These are phyloP conservation scores for Ptychoptera contaminata DNA, from an alignment of 2,888 invertebrate genomes.

Conservation along the genomic window DNA sequence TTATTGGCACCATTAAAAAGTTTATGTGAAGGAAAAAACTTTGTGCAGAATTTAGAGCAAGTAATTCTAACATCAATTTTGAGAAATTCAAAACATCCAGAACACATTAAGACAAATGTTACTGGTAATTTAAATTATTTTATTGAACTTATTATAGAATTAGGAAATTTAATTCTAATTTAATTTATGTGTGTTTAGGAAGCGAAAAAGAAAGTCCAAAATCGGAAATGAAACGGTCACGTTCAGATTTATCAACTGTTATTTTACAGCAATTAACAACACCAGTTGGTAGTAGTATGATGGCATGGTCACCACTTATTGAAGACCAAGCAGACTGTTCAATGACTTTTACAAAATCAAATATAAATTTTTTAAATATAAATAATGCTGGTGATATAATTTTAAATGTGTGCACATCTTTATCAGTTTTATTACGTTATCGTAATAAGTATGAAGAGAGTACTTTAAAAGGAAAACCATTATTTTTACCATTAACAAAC, in stretches of 20 bases:
- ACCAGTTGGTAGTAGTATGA: slow-evolving; percentile 41
- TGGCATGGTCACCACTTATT: slow-evolving; percentile 30
- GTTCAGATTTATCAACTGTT: slow-evolving; percentile 52
- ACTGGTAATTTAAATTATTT: slow-evolving; percentile 18
- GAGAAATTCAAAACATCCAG: slow-evolving; percentile 56
- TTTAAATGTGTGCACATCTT: slow-evolving; percentile 62
- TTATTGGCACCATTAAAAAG: slow-evolving; percentile 53
- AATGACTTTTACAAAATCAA: slow-evolving; percentile 55
- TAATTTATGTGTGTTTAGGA: slow-evolving; percentile 12
- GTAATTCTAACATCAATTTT: slow-evolving; percentile 58
- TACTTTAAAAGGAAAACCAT: slow-evolving; percentile 43
- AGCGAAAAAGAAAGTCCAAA: slow-evolving; percentile 43
- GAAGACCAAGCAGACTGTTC: slow-evolving; percentile 32
- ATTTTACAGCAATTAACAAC: slow-evolving; percentile 59
- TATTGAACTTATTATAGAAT: slow-evolving; percentile 1
- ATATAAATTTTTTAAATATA: slow-evolving; percentile 61
- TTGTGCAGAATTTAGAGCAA: slow-evolving; percentile 60
- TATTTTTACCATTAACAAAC: slow-evolving; percentile 48
- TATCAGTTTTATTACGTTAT: slow-evolving; percentile 45
- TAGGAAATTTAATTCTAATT: not conserved
- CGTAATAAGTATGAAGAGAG: slow-evolving; percentile 35
- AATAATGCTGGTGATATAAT: slow-evolving; percentile 69
- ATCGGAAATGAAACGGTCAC: slow-evolving; percentile 36
- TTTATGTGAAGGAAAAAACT: slow-evolving; percentile 49
- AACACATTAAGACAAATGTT: slow-evolving; percentile 31